Percentiles rank a stretch among this genome's conserved stretches.
Conservation (phyloP, 2,113 vertebrate genomes). For the Suncus etruscus region DNA sequence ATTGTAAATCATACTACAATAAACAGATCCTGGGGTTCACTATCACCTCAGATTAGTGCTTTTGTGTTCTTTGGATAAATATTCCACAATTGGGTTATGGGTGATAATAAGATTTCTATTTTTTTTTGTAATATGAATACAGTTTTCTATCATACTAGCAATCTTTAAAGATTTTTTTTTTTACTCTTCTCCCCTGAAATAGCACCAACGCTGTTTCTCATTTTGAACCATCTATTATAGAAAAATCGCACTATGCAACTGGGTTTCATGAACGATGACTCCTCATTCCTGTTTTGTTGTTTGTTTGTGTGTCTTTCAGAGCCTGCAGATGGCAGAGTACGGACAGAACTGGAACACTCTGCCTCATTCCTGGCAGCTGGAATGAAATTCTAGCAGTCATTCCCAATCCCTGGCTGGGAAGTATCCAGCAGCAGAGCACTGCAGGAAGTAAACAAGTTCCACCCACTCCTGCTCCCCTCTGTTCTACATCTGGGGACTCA, state of each 20-base stretch:
- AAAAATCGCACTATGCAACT: not conserved
- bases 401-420: slow-evolving; percentile 49
- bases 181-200: not conserved
- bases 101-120: not conserved
- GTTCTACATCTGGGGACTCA: slow-evolving; percentile 54
- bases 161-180: not conserved
- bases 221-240: slow-evolving; percentile 19
- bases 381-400: slow-evolving; percentile 53
- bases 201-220: not conserved
- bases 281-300: not conserved
- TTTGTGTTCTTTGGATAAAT: too few relatives aligned
- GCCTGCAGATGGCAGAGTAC: not conserved
- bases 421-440: slow-evolving; percentile 7
- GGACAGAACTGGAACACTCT: not conserved
- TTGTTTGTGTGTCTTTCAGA: slow-evolving; percentile 42
- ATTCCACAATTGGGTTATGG: too few relatives aligned
- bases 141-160: not conserved
- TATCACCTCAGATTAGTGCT: too few relatives aligned
- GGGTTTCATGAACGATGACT: not conserved
- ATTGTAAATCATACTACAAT: too few relatives aligned
- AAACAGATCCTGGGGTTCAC: too few relatives aligned
- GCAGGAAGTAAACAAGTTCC: slow-evolving; percentile 74
- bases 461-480: slow-evolving; percentile 68
- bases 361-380: slow-evolving; percentile 37
- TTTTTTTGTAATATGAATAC: not conserved